Conservation (phyloP, 2,888 invertebrate species). For the Sarcophaga carnaria region DNA sequence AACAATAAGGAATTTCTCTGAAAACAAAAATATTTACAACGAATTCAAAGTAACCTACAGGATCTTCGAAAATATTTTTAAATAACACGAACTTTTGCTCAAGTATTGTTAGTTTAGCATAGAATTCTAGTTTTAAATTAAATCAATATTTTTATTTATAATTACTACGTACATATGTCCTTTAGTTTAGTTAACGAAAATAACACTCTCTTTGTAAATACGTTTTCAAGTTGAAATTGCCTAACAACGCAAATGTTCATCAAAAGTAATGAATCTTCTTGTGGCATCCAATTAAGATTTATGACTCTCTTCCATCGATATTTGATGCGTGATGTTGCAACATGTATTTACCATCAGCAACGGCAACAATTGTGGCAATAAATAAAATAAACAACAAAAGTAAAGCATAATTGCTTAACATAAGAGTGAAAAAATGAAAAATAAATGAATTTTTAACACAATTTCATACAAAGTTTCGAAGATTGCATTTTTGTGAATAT, state of each 20-base stretch:
- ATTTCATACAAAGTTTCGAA: constrained; percentile 20
- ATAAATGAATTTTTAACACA: no score
- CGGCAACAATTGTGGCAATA: not conserved
- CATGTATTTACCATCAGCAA: constrained; percentile 58
- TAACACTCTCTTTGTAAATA: no score
- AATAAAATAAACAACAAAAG: not conserved
- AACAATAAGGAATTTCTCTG: constrained; percentile 51
- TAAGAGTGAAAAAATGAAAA: no score
- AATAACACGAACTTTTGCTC: no score
- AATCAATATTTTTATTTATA: no score
- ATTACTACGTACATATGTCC: no score
- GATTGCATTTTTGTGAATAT: not conserved
- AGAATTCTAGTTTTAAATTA: no score
- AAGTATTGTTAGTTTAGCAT: no score
- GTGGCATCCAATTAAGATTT: constrained; percentile 77
- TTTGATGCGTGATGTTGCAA: constrained; percentile 76
- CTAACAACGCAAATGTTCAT: constrained; percentile 43
- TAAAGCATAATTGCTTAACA: constrained; percentile 46
- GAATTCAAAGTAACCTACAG: constrained; percentile 23
- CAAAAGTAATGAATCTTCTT: constrained; percentile 58
- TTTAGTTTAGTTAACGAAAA: no score
- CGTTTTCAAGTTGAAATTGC: no score
- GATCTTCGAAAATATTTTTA: not conserved
- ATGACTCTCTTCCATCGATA: constrained; percentile 74
- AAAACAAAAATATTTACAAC: constrained; percentile 2